Base-by-base conservation (phyloP, 2,888 invertebrate species). In the Rhorus exstirpatorius region DNA sequence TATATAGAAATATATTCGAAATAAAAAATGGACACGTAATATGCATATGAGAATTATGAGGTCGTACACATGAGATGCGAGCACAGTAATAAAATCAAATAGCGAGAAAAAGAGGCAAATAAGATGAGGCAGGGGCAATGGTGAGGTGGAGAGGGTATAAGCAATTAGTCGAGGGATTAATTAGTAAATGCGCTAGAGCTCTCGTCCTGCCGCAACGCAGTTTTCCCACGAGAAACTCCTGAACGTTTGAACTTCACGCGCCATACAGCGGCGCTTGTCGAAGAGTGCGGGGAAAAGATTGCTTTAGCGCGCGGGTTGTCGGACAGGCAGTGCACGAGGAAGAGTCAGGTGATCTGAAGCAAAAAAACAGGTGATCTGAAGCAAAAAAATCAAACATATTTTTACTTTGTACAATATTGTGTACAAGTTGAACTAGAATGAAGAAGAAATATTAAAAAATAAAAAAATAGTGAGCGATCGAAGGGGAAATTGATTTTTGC, bases 111-210 rank as follows among this genome's bases (percentile, higher is more conserved):
- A 58, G 8, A 10, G 49, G 51, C 51, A 51, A 19, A 19, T 14
- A 7, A 17, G n/a, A 38, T 0, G 6, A n/a, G 1, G 12, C 19
- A 7, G 1, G 3, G 21, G n/a, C 14, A n/a, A n/a, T n/a, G n/a
- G n/a, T 19, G 44, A 10, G 8, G 24, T 17, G 24, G n/a, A 17
- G 26, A 63, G 19, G 19, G 21, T 49, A 79, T 14, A 51, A 65
- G 72, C 61, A 79, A 79, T 79, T 79, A 79, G 67, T 67, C 58
- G 58, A 67, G 58, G 49, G 38, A 79, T 79, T 79, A 79, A 72
- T 79, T 79, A 72, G 71, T 26, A 60, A 79, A 72, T 24, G 65
- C 58, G 68, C 21, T 10, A 53, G 53, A 14, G 12, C 24, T 68
- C 76, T 49, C 58, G 67, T 58, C 41, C 41, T 38, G 61, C 41